A percentile compares a stretch with the other conserved stretches of the same genome.
Evolutionary conservation across 2,888 invertebrate species (phyloP).

Genomic region (Euzophera pinguis): DNA sequence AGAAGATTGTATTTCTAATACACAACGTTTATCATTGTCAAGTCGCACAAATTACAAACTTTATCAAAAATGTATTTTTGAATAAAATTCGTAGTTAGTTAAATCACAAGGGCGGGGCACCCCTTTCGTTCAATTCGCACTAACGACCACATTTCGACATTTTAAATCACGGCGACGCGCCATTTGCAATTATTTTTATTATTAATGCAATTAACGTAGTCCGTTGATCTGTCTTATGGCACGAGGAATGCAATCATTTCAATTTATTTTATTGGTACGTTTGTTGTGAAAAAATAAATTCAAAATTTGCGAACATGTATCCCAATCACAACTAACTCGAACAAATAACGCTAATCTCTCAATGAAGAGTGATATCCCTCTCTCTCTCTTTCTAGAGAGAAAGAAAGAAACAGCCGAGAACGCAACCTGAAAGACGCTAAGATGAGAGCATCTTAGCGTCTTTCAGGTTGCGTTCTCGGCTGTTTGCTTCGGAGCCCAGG

Average conservation of each 20-base stretch:
- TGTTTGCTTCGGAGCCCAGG: too few species aligned
- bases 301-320: too few species aligned
- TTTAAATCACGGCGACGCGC: slow-evolving; percentile 61
- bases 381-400: too few species aligned
- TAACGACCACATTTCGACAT: slow-evolving; percentile 70
- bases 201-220: slow-evolving; percentile 11
- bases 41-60: background rate
- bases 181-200: slow-evolving; percentile 72
- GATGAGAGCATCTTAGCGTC: too few species aligned
- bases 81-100: slow-evolving; percentile 39
- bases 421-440: too few species aligned
- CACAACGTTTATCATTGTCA: background rate
- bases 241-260: background rate
- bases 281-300: background rate
- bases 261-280: background rate
- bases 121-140: slow-evolving; percentile 67
- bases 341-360: too few species aligned
- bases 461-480: too few species aligned
- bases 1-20: background rate
- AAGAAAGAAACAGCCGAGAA: too few species aligned
- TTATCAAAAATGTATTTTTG: background rate
- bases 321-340: too few species aligned
- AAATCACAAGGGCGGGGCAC: slow-evolving; percentile 59
- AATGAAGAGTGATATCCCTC: too few species aligned
- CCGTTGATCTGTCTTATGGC: slow-evolving; percentile 14